Evolutionary conservation across 1,140 invertebrate genomes (phyloP).

Genomic region (Platyscapa corneri): DNA sequence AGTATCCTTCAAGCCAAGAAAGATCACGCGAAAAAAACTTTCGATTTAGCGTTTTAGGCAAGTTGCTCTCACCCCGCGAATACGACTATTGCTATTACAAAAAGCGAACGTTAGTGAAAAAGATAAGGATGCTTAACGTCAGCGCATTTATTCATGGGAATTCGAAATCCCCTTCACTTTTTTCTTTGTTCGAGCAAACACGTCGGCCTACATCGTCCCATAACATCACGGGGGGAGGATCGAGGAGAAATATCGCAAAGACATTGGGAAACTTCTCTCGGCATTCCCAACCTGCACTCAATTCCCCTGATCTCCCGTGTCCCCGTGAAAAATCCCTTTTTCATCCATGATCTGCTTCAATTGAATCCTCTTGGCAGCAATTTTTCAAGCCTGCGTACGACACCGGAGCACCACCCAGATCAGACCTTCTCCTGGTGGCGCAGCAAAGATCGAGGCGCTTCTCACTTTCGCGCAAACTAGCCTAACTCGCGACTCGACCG

Average conservation of each 20-base stretch:
- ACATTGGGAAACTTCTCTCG: not conserved
- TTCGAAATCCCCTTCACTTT: not conserved
- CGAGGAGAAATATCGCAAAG: not conserved
- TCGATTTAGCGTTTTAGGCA: not conserved
- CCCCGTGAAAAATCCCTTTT: conserved; percentile 1
- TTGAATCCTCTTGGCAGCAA: conserved; percentile 24
- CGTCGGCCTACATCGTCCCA: not conserved
- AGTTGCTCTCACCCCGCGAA: not conserved
- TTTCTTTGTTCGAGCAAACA: not conserved
- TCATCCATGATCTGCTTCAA: not conserved
- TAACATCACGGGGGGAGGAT: not conserved
- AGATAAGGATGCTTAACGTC: not conserved
- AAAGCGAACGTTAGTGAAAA: not conserved
- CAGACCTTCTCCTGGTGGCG: not conserved
- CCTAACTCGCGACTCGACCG: not conserved
- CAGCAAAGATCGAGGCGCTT: not conserved
- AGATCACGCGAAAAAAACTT: not conserved
- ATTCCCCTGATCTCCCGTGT: not conserved
- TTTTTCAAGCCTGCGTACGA: not conserved
- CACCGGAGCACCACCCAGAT: not conserved
- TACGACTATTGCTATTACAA: not conserved
- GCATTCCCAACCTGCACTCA: not conserved
- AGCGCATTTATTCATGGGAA: conserved; percentile 3
- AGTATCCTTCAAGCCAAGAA: not conserved
- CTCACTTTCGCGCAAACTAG: not conserved